Conservation (phyloP, 1,140 invertebrate genomes). For the Linepithema humile region DNA sequence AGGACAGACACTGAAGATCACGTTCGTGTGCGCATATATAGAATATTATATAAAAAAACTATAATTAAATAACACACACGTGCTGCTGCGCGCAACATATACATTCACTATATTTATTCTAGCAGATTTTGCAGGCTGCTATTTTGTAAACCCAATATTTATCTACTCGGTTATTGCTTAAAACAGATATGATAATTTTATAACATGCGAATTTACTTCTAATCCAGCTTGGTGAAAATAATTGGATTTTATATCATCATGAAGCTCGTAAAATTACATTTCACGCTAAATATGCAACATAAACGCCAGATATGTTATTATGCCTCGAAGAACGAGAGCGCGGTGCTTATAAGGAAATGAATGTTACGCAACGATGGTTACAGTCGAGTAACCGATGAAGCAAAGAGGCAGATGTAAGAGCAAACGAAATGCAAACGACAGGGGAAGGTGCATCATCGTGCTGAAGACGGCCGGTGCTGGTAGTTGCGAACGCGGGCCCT, state of each 20-base stretch:
- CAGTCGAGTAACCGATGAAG: neutral
- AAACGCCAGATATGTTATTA: neutral
- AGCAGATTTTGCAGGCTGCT: neutral
- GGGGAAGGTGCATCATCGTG: neutral
- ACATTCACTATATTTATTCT: neutral
- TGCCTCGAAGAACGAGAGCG: neutral
- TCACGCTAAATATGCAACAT: neutral
- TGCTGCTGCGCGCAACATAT: neutral
- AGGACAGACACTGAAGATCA: neutral
- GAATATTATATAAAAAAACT: conserved; percentile 1
- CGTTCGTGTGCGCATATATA: neutral
- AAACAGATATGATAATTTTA: neutral
- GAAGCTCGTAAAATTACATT: neutral
- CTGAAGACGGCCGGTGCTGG: conserved; percentile 9
- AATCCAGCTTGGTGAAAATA: neutral
- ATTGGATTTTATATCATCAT: too few relatives aligned
- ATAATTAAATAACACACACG: conserved; percentile 18
- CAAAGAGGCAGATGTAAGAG: conserved; percentile 11
- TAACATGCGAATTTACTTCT: neutral
- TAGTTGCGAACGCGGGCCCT: conserved; percentile 37
- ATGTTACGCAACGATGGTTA: conserved; percentile 6
- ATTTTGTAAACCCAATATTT: too few relatives aligned
- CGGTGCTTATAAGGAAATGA: neutral
- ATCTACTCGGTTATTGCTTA: neutral
- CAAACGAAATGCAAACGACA: conserved; percentile 36